phyloP scores from a whole-genome alignment of 64 coral and sea anemone species.

The Stichodactyla helianthus region DNA sequence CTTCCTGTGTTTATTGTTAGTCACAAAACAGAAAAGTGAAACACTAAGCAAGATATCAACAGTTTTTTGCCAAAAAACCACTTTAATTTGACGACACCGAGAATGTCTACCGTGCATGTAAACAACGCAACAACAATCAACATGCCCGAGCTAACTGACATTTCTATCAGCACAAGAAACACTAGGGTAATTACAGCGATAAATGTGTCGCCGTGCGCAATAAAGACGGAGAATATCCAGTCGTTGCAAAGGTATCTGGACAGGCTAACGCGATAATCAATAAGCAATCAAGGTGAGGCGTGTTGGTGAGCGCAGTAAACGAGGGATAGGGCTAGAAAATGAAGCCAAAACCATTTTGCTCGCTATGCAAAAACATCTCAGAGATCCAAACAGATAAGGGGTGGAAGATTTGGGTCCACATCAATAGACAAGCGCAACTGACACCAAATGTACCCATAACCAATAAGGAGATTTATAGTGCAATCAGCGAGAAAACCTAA shows the following conservation, averaged over 20 bases:
- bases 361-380: no score
- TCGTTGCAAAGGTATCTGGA: no score
- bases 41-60: not conserved
- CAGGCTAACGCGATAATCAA: not conserved
- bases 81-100: not conserved
- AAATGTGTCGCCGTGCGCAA: not conserved
- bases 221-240: not conserved
- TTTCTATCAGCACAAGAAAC: not conserved
- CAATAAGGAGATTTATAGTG: no score
- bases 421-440: no score
- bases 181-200: not conserved
- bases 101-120: not conserved
- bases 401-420: no score
- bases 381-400: not conserved
- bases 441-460: no score
- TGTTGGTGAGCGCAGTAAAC: not conserved
- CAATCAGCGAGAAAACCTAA: no score
- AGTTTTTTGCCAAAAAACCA: not conserved
- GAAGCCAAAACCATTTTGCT: not conserved
- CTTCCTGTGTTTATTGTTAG: conserved; percentile 88
- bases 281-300: no score
- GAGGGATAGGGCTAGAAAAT: not conserved
- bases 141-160: not conserved
- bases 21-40: conserved; percentile 71
- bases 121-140: not conserved